Conservation (phyloP, 92 coral and sea anemone genomes). For the Anthopleura xanthogrammica region DNA sequence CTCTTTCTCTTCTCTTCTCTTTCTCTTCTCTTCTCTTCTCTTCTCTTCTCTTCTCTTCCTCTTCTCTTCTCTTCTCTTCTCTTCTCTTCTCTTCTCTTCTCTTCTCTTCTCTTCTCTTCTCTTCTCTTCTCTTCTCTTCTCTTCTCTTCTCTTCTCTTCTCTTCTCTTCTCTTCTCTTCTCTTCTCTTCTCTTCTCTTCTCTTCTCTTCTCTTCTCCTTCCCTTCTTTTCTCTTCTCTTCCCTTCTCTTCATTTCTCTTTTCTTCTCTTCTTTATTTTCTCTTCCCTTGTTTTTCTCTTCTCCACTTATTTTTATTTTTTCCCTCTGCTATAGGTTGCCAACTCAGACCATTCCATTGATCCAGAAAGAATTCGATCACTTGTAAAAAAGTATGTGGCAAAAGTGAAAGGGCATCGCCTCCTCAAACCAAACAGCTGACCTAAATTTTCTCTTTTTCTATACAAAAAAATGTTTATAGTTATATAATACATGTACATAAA, state of each 20-base stretch:
- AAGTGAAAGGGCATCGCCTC: constrained; percentile 73
- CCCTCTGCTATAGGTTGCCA: constrained; percentile 63
- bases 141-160: too few species aligned
- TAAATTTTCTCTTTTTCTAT: background rate
- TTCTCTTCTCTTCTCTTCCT: background rate
- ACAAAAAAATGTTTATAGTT: background rate
- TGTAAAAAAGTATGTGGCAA: constrained; percentile 91
- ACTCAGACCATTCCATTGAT: constrained; percentile 92
- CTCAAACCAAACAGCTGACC: constrained; percentile 11
- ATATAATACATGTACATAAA: background rate
- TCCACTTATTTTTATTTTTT: background rate
- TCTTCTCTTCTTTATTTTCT: background rate
- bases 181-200: background rate
- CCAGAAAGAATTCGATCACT: constrained; percentile 88
- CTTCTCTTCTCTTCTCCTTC: too few species aligned
- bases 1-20: background rate
- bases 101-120: background rate
- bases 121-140: background rate
- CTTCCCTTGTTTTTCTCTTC: background rate
- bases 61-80: background rate
- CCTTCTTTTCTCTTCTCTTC: too few species aligned
- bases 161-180: background rate
- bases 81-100: background rate
- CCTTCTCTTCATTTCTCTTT: background rate
- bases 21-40: background rate